A percentile compares a stretch with the other conserved stretches of the same genome.
These are phyloP conservation scores for Echinops telfairi DNA, from an alignment of 2,113 vertebrate genomes.

Conservation along the genomic window DNA sequence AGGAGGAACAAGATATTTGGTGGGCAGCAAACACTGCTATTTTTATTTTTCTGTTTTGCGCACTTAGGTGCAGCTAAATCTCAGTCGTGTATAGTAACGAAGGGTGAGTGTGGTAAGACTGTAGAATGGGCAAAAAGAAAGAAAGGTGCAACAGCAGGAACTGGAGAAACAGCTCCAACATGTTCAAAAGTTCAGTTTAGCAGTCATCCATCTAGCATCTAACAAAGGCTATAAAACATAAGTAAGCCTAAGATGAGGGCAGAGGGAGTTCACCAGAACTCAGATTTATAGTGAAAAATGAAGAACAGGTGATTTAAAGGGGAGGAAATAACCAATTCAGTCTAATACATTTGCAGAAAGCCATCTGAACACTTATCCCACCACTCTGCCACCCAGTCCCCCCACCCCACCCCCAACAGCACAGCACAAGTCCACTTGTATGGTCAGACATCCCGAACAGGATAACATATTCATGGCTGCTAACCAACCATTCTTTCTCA, in stretches of 20 bases:
- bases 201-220: slow-evolving; percentile 20
- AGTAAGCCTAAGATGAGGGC: slow-evolving; percentile 2
- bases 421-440: background rate
- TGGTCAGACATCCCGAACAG: background rate
- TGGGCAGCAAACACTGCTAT: slow-evolving; percentile 40
- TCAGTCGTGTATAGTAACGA: slow-evolving; percentile 30
- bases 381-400: too few relatives aligned
- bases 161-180: background rate
- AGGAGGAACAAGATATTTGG: background rate
- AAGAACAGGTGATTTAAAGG: background rate
- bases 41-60: slow-evolving; percentile 58
- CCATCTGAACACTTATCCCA: background rate
- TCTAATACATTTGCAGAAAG: slow-evolving; percentile 29
- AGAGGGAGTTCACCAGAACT: slow-evolving; percentile 16
- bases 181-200: slow-evolving; percentile 29
- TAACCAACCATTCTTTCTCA: slow-evolving; percentile 25
- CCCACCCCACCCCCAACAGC: too few relatives aligned
- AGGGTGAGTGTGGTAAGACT: background rate
- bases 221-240: slow-evolving; percentile 16
- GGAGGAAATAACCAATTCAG: background rate
- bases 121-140: background rate
- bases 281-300: slow-evolving; percentile 39
- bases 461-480: background rate
- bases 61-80: slow-evolving; percentile 23
- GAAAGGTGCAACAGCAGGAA: background rate